A percentile compares a stretch with the other conserved stretches of the same genome.
Evolutionary conservation across 2,113 vertebrate genomes (phyloP).

Genomic region (Misgurnus anguillicaudatus): DNA sequence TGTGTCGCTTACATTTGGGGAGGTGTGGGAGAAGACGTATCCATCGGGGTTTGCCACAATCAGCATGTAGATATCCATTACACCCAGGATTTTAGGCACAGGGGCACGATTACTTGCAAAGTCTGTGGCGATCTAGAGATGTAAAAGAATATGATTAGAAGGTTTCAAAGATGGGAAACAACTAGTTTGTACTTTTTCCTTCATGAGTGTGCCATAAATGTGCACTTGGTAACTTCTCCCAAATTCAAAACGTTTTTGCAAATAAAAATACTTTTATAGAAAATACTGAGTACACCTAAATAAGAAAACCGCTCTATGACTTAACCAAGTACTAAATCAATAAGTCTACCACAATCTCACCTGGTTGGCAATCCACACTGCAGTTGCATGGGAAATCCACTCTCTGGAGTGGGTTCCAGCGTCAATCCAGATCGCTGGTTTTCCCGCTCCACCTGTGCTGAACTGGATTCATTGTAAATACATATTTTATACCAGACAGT

Average conservation of each 20-base stretch:
- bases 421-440: conserved; percentile 89
- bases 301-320: too few relatives aligned
- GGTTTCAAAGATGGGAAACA: neutral
- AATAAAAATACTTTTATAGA: too few relatives aligned
- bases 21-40: conserved; percentile 79
- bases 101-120: conserved; percentile 70
- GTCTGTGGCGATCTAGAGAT: conserved; percentile 78
- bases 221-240: too few relatives aligned
- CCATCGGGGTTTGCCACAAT: conserved; percentile 90
- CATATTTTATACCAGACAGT: neutral
- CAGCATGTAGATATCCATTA: conserved; percentile 86
- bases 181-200: too few relatives aligned
- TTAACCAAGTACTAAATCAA: neutral
- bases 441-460: conserved; percentile 81
- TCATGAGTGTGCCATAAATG: too few relatives aligned
- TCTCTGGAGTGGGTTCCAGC: conserved; percentile 91
- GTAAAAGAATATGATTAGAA: fast-evolving
- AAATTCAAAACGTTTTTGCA: too few relatives aligned
- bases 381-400: conserved; percentile 88
- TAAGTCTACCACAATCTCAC: conserved; percentile 55
- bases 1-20: conserved; percentile 74
- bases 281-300: too few relatives aligned
- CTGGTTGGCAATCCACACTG: conserved; percentile 89
- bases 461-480: conserved; percentile 72
- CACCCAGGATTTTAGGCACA: conserved; percentile 78